Evolutionary conservation across 2,888 invertebrate species (phyloP).

Genomic region (Phengaris alcon): DNA sequence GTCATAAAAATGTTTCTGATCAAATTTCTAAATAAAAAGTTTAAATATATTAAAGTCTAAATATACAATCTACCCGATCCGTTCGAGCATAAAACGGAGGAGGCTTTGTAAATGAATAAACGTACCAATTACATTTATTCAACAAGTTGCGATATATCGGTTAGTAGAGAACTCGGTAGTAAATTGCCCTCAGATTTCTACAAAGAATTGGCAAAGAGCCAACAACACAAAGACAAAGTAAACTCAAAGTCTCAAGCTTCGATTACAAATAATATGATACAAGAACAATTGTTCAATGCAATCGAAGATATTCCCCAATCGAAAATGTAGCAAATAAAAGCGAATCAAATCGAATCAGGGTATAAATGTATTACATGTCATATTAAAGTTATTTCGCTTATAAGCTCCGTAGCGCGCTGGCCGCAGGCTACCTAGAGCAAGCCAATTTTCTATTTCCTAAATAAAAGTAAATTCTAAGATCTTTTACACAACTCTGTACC

Average conservation of each 20-base stretch:
- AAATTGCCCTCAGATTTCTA: conserved; percentile 11
- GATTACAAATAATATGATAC: conserved; percentile 27
- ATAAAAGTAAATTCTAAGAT: background rate
- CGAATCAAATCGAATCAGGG: conserved; percentile 3
- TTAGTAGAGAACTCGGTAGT: background rate
- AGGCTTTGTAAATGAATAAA: conserved; percentile 19
- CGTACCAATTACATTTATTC: conserved; percentile 9
- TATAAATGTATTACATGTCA: conserved; percentile 15
- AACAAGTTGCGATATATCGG: conserved; percentile 17
- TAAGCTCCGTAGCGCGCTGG: background rate
- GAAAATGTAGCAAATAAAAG: conserved; percentile 1
- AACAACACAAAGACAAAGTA: conserved; percentile 24
- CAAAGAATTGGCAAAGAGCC: conserved; percentile 23
- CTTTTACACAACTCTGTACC: background rate
- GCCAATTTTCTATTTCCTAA: background rate
- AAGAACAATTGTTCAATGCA: conserved; percentile 1
- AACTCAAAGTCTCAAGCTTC: conserved; percentile 22
- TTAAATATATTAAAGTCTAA: no score
- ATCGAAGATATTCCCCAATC: background rate
- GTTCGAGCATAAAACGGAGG: background rate
- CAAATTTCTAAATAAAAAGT: background rate
- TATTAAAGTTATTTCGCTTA: conserved; percentile 11
- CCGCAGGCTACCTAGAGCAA: background rate
- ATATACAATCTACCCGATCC: background rate
- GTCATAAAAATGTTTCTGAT: background rate